Evolutionary conservation across 2,797 vertebrate species (phyloP).

Genomic region (Pempheris klunzingeri): DNA sequence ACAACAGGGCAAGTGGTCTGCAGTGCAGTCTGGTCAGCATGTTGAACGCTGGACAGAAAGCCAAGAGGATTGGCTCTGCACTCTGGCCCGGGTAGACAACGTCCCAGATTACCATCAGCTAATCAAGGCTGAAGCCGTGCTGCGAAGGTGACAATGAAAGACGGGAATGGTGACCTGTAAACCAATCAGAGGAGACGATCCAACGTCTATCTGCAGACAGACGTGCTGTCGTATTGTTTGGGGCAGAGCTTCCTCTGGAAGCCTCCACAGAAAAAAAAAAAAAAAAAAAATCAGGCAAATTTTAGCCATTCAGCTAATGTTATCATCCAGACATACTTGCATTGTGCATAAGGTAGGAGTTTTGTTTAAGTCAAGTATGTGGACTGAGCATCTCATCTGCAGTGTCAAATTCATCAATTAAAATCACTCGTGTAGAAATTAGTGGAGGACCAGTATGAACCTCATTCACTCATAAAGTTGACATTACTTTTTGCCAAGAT

Average conservation of each 20-base stretch:
- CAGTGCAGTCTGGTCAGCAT: conserved; percentile 23
- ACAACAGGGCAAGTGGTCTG: conserved; percentile 45
- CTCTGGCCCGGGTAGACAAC: conserved; percentile 54
- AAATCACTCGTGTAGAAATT: too few relatives aligned
- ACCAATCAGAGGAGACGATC: conserved; percentile 39
- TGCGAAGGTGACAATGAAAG: conserved; percentile 43
- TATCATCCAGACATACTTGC: background rate
- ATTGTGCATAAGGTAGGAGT: background rate
- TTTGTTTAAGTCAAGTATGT: too few relatives aligned
- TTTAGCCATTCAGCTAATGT: background rate
- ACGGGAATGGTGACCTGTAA: conserved; percentile 35
- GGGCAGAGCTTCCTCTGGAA: background rate
- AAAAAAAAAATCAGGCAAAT: background rate
- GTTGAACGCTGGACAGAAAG: conserved; percentile 27
- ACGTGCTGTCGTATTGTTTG: background rate
- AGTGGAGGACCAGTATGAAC: background rate
- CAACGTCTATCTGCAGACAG: conserved; percentile 8
- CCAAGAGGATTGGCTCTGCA: conserved; percentile 63
- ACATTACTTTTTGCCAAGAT: background rate
- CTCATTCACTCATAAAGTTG: background rate
- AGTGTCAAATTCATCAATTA: background rate
- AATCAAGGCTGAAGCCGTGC: conserved; percentile 54
- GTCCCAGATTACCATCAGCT: conserved; percentile 72
- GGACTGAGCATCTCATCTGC: too few relatives aligned
- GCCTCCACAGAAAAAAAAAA: background rate